phyloP scores from a whole-genome alignment of 2,888 invertebrate genomes.

The Zygaena filipendulae region DNA sequence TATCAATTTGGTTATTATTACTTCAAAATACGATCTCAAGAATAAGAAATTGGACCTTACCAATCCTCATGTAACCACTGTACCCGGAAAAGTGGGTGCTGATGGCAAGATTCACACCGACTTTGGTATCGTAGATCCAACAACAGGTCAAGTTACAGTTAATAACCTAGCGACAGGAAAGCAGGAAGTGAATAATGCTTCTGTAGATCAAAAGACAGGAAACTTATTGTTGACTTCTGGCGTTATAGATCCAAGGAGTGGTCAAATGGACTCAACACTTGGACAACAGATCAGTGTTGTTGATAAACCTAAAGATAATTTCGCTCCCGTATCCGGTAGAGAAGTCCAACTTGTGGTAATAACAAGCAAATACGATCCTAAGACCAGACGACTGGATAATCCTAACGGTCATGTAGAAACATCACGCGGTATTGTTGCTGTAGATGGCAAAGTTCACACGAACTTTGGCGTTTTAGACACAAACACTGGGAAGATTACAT shows the following conservation, averaged over 20 bases:
- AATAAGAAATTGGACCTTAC: slow-evolving; percentile 47
- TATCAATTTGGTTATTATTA: slow-evolving; percentile 53
- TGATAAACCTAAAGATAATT: slow-evolving; percentile 32
- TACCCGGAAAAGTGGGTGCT: slow-evolving; percentile 33
- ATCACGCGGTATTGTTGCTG: slow-evolving; percentile 41
- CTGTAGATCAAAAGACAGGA: slow-evolving; percentile 70
- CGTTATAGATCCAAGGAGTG: slow-evolving; percentile 63
- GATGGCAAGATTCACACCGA: slow-evolving; percentile 65
- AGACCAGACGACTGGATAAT: slow-evolving; percentile 57
- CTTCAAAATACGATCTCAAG: slow-evolving; percentile 64
- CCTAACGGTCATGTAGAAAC: slow-evolving; percentile 61
- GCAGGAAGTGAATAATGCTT: slow-evolving; percentile 69
- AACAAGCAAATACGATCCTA: slow-evolving; percentile 65
- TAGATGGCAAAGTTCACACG: slow-evolving; percentile 55
- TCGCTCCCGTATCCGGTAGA: slow-evolving; percentile 40
- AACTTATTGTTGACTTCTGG: slow-evolving; percentile 60
- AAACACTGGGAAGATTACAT: slow-evolving; percentile 61
- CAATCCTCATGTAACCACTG: slow-evolving; percentile 42
- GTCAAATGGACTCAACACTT: slow-evolving; percentile 57
- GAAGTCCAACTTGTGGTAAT: slow-evolving; percentile 51
- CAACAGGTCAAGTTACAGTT: slow-evolving; percentile 61
- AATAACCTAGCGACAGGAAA: slow-evolving; percentile 69
- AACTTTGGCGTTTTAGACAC: slow-evolving; percentile 61
- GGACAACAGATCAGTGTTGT: slow-evolving; percentile 56
- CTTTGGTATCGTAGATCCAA: slow-evolving; percentile 64